These are phyloP conservation scores for Psilanteris sp. DNA, from an alignment of 1,140 invertebrate species.

Conservation along the genomic window DNA sequence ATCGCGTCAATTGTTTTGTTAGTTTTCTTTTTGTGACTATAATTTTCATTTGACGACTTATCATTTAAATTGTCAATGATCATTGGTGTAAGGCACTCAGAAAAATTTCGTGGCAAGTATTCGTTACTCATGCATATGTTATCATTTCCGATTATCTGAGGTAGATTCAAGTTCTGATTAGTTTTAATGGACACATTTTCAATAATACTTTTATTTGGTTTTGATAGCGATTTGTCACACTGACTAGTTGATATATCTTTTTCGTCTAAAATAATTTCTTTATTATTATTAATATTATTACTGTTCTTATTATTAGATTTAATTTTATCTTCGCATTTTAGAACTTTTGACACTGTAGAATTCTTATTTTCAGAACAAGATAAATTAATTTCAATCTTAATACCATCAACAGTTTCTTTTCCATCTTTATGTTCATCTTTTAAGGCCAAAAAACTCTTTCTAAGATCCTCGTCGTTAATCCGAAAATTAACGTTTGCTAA, in stretches of 20 bases:
- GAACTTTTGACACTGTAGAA: constrained; percentile 8
- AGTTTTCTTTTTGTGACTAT: constrained; percentile 8
- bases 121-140: constrained; percentile 15
- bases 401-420: constrained; percentile 63
- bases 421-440: constrained; percentile 57
- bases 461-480: constrained; percentile 67
- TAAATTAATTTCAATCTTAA: constrained; percentile 76
- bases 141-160: constrained; percentile 28
- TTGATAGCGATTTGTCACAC: not conserved
- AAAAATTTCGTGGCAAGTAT: constrained; percentile 16
- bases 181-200: not conserved
- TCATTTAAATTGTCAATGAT: constrained; percentile 25
- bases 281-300: too few relatives aligned
- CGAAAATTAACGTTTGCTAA: constrained; percentile 71
- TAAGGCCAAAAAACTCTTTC: constrained; percentile 30
- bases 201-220: not conserved
- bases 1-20: constrained; percentile 13
- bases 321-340: constrained; percentile 10
- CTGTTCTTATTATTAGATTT: not conserved
- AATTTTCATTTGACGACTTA: constrained; percentile 14
- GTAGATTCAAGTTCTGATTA: constrained; percentile 26
- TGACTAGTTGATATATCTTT: constrained; percentile 4
- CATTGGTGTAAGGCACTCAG: constrained; percentile 45
- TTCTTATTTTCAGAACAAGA: constrained; percentile 67
- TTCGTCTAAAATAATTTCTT: too few relatives aligned